Base-by-base conservation (phyloP, 2,113 vertebrate genomes). In the Xiphophorus maculatus region DNA sequence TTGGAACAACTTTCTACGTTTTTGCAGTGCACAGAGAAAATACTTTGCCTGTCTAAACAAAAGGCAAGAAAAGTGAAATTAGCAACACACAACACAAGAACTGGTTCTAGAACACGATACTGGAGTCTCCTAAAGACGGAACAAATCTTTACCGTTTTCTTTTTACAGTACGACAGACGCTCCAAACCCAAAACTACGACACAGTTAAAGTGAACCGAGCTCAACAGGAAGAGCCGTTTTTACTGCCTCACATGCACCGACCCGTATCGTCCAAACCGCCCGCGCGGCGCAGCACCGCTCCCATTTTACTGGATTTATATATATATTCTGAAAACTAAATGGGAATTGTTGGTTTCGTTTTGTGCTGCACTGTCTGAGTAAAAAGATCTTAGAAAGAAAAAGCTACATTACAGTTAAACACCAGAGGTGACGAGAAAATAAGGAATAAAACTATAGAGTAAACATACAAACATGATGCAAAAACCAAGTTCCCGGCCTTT, bases 401-500 rank as follows among this genome's bases (percentile, higher is more conserved):
- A 93, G 88, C 80, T 84, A 84, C 51, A 19, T 79, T 68, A 87
- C 68, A 65, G 80, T 80, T 74, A 74, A 82, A 89, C 58, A 70
- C 69, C 76, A 82, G 69, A 74, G 60, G 29, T 61, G 64, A 83
- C 65, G 73, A 69, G 74, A 70, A 82, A 87, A 78, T 84, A 81
- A 79, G 79, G 83, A 91, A 90, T 83, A 87, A 89, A 88, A 95
- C 92, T 66, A 87, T 84, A 90, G 88, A 84, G 76, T 89, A 90
- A 86, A 88, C 77, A 80, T 88, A 95, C 86, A 86, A 93, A 89
- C 75, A 67, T 83, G 74, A 91, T 87, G 89, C 86, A 91, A 91
- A 88, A 75, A 85, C 67, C 74, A 86, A 81, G 76, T 84, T 91
- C 83, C 89, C 74, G 66, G 89, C 88, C 76, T 76, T 81, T 83